A percentile compares a stretch with the other conserved stretches of the same genome.
Evolutionary conservation across 2,888 invertebrate species (phyloP).

Genomic region (Latrodectus hesperus): DNA sequence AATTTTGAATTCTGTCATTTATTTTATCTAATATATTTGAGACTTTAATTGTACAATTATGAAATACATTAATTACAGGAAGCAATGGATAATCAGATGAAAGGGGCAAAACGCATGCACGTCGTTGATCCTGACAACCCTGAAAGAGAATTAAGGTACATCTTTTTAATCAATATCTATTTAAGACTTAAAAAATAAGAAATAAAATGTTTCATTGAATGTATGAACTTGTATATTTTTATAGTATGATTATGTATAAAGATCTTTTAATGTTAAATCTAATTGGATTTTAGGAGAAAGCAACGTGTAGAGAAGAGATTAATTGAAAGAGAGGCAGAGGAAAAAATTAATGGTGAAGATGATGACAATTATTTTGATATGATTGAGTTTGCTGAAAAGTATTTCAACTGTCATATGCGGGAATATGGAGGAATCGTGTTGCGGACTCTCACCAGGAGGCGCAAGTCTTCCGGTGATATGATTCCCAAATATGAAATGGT

Average conservation of each 20-base stretch:
- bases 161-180: background rate
- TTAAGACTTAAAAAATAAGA: background rate
- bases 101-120: conserved; percentile 67
- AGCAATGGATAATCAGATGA: conserved; percentile 47
- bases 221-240: background rate
- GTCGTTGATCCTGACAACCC: conserved; percentile 69
- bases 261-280: background rate
- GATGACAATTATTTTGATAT: conserved; percentile 84
- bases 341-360: conserved; percentile 77
- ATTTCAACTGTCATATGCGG: conserved; percentile 86
- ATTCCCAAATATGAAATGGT: conserved; percentile 95
- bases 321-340: conserved; percentile 84
- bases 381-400: conserved; percentile 93
- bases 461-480: conserved; percentile 74
- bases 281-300: conserved; percentile 80
- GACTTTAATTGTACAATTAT: too few species aligned
- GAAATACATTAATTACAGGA: conserved; percentile 21
- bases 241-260: background rate
- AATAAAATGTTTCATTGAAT: background rate
- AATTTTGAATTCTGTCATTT: too few species aligned
- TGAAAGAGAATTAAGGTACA: conserved; percentile 70
- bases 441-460: conserved; percentile 71
- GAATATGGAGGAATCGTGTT: conserved; percentile 73
- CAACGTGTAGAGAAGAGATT: conserved; percentile 89
- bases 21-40: too few species aligned